phyloP scores from a whole-genome alignment of 2,113 vertebrate genomes.

The Ancistrus triradiatus region DNA sequence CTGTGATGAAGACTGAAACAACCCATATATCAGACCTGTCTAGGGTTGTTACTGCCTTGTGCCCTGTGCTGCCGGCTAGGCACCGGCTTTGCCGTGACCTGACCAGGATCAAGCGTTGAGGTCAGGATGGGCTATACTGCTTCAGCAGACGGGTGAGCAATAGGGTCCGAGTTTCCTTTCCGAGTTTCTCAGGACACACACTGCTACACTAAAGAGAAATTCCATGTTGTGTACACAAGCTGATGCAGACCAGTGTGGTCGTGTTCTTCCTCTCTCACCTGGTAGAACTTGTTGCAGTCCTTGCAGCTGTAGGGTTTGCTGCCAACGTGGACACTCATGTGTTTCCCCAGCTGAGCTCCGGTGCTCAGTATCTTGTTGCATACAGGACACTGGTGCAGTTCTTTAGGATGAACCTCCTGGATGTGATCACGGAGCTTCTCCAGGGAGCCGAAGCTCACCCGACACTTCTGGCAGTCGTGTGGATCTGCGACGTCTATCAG shows the following conservation, averaged over 20 bases:
- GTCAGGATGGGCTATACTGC: no score
- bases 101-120: no score
- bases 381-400: slow-evolving; percentile 78
- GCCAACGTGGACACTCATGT: slow-evolving; percentile 70
- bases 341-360: slow-evolving; percentile 74
- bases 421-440: slow-evolving; percentile 81
- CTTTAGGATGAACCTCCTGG: slow-evolving; percentile 76
- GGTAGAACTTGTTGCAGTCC: slow-evolving; percentile 86
- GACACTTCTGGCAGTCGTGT: slow-evolving; percentile 85
- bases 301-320: slow-evolving; percentile 84
- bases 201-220: no score
- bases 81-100: no score
- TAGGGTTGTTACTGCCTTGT: no score
- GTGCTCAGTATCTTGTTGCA: slow-evolving; percentile 79
- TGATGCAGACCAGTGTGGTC: background rate
- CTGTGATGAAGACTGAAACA: no score
- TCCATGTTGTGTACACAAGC: no score
- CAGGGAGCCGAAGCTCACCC: slow-evolving; percentile 79
- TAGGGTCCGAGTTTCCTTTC: no score
- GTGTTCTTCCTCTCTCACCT: slow-evolving; percentile 53
- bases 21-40: no score
- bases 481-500: slow-evolving; percentile 75
- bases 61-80: no score
- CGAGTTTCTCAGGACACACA: no score
- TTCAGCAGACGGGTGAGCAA: no score